phyloP scores from a whole-genome alignment of 1,140 invertebrate genomes.

The Drosophila busckii region DNA sequence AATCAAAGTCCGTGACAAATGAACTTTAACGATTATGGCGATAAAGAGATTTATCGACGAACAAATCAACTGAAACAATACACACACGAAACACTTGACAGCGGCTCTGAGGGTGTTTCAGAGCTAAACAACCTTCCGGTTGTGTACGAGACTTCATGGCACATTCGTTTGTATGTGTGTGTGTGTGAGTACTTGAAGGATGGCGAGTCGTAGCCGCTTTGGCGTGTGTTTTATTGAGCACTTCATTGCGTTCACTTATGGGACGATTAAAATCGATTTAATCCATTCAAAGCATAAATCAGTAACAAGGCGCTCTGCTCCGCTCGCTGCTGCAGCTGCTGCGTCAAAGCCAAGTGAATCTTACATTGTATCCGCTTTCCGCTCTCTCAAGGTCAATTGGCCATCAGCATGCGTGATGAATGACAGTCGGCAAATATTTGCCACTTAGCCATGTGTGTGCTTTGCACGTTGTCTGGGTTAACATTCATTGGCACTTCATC shows the following conservation, averaged over 20 bases:
- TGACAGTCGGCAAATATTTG: conserved; percentile 9
- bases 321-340: too few species aligned
- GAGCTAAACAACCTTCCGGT: conserved; percentile 24
- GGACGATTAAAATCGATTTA: conserved; percentile 74
- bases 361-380: conserved; percentile 22
- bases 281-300: conserved; percentile 63
- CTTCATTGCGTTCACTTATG: conserved; percentile 66
- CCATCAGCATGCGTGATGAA: conserved; percentile 26
- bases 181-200: conserved; percentile 29
- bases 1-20: conserved; percentile 69
- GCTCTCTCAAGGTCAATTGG: conserved; percentile 24
- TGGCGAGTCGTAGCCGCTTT: conserved; percentile 18
- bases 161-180: too few species aligned
- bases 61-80: conserved; percentile 65
- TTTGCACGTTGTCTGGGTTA: background rate
- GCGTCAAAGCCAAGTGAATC: conserved; percentile 39
- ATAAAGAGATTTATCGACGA: conserved; percentile 72
- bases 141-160: conserved; percentile 7
- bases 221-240: conserved; percentile 68
- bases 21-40: conserved; percentile 74
- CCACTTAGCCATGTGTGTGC: background rate
- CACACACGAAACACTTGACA: conserved; percentile 14
- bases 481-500: conserved; percentile 26
- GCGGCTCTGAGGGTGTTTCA: background rate
- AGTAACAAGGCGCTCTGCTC: conserved; percentile 28